Conservation (phyloP, 2,888 invertebrate genomes). For the Platypus cylindrus region DNA sequence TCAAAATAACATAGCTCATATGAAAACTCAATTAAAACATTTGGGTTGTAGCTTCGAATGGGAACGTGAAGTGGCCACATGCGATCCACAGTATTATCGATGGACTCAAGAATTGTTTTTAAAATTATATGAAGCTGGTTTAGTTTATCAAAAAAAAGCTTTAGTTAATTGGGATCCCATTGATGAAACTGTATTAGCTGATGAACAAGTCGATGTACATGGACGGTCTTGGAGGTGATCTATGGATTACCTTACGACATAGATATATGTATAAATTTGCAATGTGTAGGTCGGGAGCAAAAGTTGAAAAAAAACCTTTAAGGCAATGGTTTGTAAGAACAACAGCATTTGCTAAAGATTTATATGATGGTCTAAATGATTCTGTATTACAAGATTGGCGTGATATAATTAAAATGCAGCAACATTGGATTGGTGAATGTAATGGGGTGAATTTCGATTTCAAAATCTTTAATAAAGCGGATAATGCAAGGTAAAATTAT, state of each 20-base stretch:
- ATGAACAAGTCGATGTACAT: conserved; percentile 86
- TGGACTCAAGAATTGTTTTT: conserved; percentile 97
- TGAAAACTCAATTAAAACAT: conserved; percentile 64
- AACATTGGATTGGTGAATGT: conserved; percentile 84
- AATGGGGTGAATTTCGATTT: conserved; percentile 64
- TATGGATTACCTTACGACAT: neutral
- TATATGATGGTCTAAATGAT: conserved; percentile 58
- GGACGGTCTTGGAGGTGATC: conserved; percentile 71
- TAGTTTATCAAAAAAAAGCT: conserved; percentile 81
- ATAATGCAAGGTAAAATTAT: neutral
- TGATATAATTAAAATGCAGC: conserved; percentile 73
- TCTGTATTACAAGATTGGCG: conserved; percentile 62
- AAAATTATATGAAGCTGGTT: conserved; percentile 67
- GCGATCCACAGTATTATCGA: conserved; percentile 75
- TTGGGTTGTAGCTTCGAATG: conserved; percentile 88
- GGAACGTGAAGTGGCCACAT: conserved; percentile 80
- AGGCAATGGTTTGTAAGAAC: conserved; percentile 94
- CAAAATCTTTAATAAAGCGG: conserved; percentile 23
- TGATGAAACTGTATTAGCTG: conserved; percentile 92
- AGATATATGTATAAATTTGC: conserved; percentile 1
- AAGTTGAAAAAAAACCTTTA: conserved; percentile 76
- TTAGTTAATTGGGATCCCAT: conserved; percentile 98
- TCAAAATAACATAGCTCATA: conserved; percentile 62
- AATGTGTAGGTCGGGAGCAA: conserved; percentile 78
- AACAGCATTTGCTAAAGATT: conserved; percentile 63